phyloP scores from a whole-genome alignment of 2,888 invertebrate genomes.

The Cybosia mesomella region DNA sequence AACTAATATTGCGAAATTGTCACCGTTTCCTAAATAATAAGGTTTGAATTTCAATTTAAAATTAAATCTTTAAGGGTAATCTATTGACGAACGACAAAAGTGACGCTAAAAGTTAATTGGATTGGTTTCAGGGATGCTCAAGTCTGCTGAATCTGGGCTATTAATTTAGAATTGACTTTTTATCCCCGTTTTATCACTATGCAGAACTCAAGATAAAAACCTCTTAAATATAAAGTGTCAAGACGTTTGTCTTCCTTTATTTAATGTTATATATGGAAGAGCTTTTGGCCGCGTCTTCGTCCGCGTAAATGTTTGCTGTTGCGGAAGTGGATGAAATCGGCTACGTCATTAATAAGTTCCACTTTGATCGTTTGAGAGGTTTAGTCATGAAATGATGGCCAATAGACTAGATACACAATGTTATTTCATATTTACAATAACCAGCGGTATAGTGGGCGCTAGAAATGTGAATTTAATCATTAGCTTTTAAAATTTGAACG shows the following conservation, averaged over 20 bases:
- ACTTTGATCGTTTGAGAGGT: background rate
- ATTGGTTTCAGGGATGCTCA: slow-evolving; percentile 43
- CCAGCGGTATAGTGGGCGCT: background rate
- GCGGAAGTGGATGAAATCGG: background rate
- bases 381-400: background rate
- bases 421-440: background rate
- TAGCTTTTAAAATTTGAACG: too few species aligned
- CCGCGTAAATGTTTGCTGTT: background rate
- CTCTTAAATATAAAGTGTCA: slow-evolving; percentile 22
- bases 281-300: background rate
- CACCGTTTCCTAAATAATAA: slow-evolving; percentile 30
- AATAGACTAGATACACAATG: background rate
- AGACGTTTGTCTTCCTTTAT: slow-evolving; percentile 4
- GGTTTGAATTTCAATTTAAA: slow-evolving; percentile 45
- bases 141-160: slow-evolving; percentile 44
- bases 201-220: slow-evolving; percentile 36
- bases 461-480: background rate
- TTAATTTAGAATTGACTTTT: slow-evolving; percentile 45
- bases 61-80: slow-evolving; percentile 44
- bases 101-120: slow-evolving; percentile 51
- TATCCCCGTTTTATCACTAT: slow-evolving; percentile 46
- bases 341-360: background rate
- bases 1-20: slow-evolving; percentile 8
- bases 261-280: background rate
- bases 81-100: slow-evolving; percentile 49